A percentile compares a stretch with the other conserved stretches of the same genome.
phyloP scores from a whole-genome alignment of 2,888 invertebrate species.

The Dexiosoma caninum region DNA sequence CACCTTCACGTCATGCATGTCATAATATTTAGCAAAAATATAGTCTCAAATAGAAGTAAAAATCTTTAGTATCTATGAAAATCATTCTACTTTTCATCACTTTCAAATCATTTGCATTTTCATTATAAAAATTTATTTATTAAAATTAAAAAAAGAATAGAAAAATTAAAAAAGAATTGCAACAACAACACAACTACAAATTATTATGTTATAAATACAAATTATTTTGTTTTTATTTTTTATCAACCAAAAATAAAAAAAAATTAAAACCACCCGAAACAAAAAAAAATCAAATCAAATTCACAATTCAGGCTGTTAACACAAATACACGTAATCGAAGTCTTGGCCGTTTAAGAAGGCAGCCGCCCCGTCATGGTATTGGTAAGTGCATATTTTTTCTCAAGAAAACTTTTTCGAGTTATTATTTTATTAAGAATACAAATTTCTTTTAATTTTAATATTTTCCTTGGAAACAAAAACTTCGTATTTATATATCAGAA shows the following conservation, averaged over 20 bases:
- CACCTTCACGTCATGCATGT: slow-evolving; percentile 13
- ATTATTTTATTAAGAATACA: too few relatives aligned
- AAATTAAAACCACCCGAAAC: slow-evolving; percentile 51
- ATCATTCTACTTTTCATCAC: slow-evolving; percentile 32
- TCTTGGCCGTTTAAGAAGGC: slow-evolving; percentile 79
- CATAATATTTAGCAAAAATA: slow-evolving; percentile 23
- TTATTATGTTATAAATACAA: slow-evolving; percentile 59
- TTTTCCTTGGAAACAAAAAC: not conserved
- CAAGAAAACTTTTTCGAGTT: too few relatives aligned
- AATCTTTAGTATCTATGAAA: not conserved
- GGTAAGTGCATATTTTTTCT: slow-evolving; percentile 72
- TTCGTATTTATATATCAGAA: not conserved
- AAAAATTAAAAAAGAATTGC: slow-evolving; percentile 26
- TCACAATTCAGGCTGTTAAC: slow-evolving; percentile 77
- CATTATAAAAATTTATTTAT: slow-evolving; percentile 46
- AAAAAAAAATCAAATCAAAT: slow-evolving; percentile 54
- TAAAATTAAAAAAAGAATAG: slow-evolving; percentile 7
- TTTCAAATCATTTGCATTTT: slow-evolving; percentile 61
- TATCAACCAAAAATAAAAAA: slow-evolving; percentile 47
- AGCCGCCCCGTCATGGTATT: slow-evolving; percentile 79
- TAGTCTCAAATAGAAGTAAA: not conserved
- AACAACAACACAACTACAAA: slow-evolving; percentile 57
- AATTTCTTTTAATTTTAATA: not conserved
- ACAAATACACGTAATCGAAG: slow-evolving; percentile 79
- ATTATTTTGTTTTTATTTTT: slow-evolving; percentile 59